Evolutionary conservation across 2,888 invertebrate genomes (phyloP), one percentile per base, ranked within the genome.

Genomic region (Monoplex corrugatus): DNA sequence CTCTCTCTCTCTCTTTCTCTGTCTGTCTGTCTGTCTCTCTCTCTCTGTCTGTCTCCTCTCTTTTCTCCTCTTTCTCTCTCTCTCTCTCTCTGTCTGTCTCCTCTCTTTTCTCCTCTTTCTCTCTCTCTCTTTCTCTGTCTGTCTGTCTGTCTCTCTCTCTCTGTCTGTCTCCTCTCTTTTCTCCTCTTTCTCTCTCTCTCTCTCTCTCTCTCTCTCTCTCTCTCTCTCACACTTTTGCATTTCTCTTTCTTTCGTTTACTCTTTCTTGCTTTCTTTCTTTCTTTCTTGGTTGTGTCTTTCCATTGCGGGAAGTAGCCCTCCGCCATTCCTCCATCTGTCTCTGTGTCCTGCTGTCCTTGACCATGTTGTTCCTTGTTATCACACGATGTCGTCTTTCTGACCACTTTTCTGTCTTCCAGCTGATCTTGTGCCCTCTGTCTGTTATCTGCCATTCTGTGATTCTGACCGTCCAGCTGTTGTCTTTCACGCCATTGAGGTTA

Each of bases 71-170:
- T 16, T n/a, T 16, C 13, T 68, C 68, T 68, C 68, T 16, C 13
- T 68, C 68, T 68, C 68, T 68, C 68, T 68, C 68, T 68, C 68
- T 68, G 23, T 68, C 68, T 68, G 23, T 68, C 68, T 68, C 68
- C 28, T 28, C 28, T 5, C 28, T n/a, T 68, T n/a, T 23, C 68
- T 68, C 68, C 28, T n/a, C 16, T 23, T n/a, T 23, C 23, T n/a
- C 28, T n/a, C 28, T n/a, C 28, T 3, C 28, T 28, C 28, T 28
- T 23, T 68, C 68, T 68, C 68, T 68, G 13, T 23, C 23, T 23
- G 5, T 23, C 8, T 8, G 5, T 23, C 23, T 16, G 23, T 16
- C 23, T 68, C 68, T 23, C 23, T 23, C 23, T 23, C 23, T 23
- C 23, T 68, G 23, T 68, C 68, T 68, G 23, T 68, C 68, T 68